These are phyloP conservation scores for Bombus soroeensis DNA, from an alignment of 1,140 invertebrate genomes.

Conservation along the genomic window DNA sequence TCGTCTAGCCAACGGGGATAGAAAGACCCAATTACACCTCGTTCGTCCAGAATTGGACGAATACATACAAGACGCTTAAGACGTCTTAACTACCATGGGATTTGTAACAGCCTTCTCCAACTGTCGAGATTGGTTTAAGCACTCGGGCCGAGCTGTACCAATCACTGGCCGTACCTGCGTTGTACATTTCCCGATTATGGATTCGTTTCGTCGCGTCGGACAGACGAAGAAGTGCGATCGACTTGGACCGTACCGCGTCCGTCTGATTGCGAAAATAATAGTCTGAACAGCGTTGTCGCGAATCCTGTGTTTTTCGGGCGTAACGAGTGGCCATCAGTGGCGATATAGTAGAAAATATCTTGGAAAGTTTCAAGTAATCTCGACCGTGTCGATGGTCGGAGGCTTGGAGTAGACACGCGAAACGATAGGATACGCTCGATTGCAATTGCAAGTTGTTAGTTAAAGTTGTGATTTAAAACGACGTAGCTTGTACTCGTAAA, in stretches of 20 bases:
- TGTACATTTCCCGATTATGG: neutral
- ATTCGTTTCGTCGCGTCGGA: neutral
- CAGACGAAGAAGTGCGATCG: neutral
- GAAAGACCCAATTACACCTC: conserved; percentile 68
- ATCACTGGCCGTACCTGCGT: conserved; percentile 9
- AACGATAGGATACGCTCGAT: too few relatives aligned
- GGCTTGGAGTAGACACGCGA: too few relatives aligned
- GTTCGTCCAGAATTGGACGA: conserved; percentile 63
- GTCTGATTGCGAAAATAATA: neutral
- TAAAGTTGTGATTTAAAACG: too few relatives aligned
- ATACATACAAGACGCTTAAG: conserved; percentile 67
- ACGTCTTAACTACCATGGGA: conserved; percentile 63
- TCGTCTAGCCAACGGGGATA: neutral
- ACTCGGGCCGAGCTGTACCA: conserved; percentile 36
- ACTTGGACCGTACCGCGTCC: too few relatives aligned
- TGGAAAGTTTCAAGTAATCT: too few relatives aligned
- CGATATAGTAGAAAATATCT: too few relatives aligned
- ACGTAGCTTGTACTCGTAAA: too few relatives aligned
- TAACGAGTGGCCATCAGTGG: too few relatives aligned
- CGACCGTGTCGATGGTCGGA: too few relatives aligned
- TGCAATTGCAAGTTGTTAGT: too few relatives aligned
- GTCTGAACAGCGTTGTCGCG: too few relatives aligned
- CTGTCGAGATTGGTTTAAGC: conserved; percentile 62
- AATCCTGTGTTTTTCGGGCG: too few relatives aligned
- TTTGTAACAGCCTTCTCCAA: conserved; percentile 57